These are phyloP conservation scores for Choreutis nemorana DNA, from an alignment of 2,888 invertebrate genomes.

Conservation along the genomic window DNA sequence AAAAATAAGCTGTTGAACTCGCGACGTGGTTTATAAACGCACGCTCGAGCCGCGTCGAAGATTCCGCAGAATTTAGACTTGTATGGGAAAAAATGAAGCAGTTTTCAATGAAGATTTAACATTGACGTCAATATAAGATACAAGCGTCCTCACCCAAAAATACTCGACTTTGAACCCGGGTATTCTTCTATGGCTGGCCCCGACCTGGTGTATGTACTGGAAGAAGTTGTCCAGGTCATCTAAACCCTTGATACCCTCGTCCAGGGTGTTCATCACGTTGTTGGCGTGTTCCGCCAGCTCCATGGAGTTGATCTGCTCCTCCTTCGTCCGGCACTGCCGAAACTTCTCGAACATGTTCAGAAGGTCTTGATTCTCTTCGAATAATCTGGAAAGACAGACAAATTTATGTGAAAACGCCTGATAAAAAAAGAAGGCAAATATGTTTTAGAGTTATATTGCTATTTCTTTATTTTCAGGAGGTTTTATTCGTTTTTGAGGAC, in stretches of 20 bases:
- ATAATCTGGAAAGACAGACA: slow-evolving; percentile 69
- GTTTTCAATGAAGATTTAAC: too few species aligned
- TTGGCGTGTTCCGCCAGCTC: slow-evolving; percentile 88
- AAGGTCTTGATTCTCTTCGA: slow-evolving; percentile 84
- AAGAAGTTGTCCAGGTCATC: slow-evolving; percentile 88
- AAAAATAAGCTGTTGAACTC: too few species aligned
- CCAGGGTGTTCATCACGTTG: slow-evolving; percentile 88
- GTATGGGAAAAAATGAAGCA: too few species aligned
- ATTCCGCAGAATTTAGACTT: too few species aligned
- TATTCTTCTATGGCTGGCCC: slow-evolving; percentile 83
- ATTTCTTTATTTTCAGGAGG: too few species aligned
- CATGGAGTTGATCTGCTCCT: slow-evolving; percentile 82
- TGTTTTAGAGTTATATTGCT: too few species aligned
- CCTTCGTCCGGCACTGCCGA: slow-evolving; percentile 77
- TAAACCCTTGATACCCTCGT: slow-evolving; percentile 86
- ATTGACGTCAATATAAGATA: too few species aligned
- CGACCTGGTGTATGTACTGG: slow-evolving; percentile 82
- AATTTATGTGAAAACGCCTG: not conserved
- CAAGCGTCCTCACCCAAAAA: slow-evolving; percentile 90
- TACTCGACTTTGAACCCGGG: slow-evolving; percentile 86
- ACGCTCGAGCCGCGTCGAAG: too few species aligned
- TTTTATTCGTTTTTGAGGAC: too few species aligned
- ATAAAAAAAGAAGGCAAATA: not conserved
- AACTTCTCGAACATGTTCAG: slow-evolving; percentile 84
- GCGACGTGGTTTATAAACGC: too few species aligned